Conservation (phyloP, 2,888 invertebrate species). For the Lathronympha strigana region DNA sequence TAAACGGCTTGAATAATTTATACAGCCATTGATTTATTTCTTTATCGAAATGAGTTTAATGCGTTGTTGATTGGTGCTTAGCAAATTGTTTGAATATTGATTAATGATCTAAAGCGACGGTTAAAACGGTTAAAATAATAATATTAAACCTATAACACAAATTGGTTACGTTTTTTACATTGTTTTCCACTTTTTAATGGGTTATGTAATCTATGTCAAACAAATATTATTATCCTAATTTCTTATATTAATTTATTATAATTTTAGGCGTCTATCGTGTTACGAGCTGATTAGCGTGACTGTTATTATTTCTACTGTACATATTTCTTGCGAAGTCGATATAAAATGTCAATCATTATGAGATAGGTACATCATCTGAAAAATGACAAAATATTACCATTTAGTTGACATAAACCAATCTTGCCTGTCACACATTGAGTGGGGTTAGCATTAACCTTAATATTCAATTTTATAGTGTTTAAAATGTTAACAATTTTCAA, state of each 20-base stretch:
- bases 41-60: conserved; percentile 60
- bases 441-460: conserved; percentile 1
- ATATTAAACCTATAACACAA: conserved; percentile 3
- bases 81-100: conserved; percentile 56
- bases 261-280: too few species aligned
- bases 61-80: conserved; percentile 53
- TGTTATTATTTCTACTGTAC: background rate
- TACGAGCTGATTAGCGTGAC: background rate
- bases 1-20: conserved; percentile 70
- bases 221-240: background rate
- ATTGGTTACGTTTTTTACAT: background rate
- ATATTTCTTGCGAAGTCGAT: background rate
- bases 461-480: too few species aligned
- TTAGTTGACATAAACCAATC: conserved; percentile 23
- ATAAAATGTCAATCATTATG: conserved; percentile 26
- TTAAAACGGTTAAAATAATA: conserved; percentile 5
- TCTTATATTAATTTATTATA: too few species aligned
- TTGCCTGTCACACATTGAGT: conserved; percentile 31
- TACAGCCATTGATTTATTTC: conserved; percentile 57
- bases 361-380: conserved; percentile 10
- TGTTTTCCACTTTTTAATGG: background rate
- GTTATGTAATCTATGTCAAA: background rate
- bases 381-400: conserved; percentile 37
- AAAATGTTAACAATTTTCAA: too few species aligned
- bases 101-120: conserved; percentile 41